Percentiles rank a stretch among this genome's conserved stretches.
These are phyloP conservation scores for Campylomormyrus numenius DNA, from an alignment of 2,113 vertebrate species.

Conservation along the genomic window DNA sequence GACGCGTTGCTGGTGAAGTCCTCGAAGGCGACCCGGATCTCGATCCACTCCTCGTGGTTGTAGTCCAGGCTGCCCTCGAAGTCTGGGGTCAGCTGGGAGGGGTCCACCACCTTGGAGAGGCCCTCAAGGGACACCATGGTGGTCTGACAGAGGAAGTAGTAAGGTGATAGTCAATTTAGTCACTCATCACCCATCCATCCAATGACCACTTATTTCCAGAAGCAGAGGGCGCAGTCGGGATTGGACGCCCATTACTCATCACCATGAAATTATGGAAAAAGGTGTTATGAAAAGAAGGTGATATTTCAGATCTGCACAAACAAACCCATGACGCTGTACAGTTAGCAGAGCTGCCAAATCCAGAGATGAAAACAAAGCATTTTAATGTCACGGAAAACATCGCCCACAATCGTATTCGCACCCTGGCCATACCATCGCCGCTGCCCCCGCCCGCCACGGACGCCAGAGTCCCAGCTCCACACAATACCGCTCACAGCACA, in stretches of 20 bases:
- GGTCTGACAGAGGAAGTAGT: constrained; percentile 63
- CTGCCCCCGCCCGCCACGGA: background rate
- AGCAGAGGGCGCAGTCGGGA: background rate
- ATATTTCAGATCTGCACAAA: background rate
- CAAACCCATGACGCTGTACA: background rate
- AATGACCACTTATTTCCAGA: background rate
- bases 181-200: background rate
- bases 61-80: constrained; percentile 97
- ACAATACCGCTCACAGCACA: background rate
- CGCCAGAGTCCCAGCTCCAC: background rate
- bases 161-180: background rate
- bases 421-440: background rate
- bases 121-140: constrained; percentile 98
- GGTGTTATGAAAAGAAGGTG: background rate
- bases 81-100: constrained; percentile 92
- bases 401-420: background rate
- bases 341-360: background rate
- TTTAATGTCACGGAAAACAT: background rate
- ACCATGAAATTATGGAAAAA: background rate
- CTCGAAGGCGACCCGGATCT: constrained; percentile 94
- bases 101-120: constrained; percentile 96
- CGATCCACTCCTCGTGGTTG: constrained; percentile 98
- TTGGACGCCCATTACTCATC: background rate
- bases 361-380: background rate
- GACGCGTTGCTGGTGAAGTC: constrained; percentile 92